A percentile compares a stretch with the other conserved stretches of the same genome.
Conservation (phyloP, 1,140 invertebrate genomes). For the Leptestheria dahalacensis region DNA sequence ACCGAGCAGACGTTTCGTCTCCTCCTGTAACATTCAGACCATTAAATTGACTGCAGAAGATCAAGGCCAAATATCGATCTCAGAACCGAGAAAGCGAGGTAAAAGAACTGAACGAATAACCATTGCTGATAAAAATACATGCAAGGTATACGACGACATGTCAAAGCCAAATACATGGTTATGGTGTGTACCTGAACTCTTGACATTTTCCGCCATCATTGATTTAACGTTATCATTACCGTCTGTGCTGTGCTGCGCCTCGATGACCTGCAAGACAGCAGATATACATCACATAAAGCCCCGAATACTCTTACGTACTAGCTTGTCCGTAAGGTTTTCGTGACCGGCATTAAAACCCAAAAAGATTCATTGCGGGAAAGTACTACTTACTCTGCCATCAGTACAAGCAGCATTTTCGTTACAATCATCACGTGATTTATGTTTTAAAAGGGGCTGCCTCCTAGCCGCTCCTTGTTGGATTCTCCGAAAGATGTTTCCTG, state of each 20-base stretch:
- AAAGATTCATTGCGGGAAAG: too few species aligned
- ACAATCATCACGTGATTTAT: background rate
- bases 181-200: background rate
- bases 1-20: conserved; percentile 23
- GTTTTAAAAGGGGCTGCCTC: background rate
- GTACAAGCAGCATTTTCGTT: background rate
- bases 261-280: conserved; percentile 5
- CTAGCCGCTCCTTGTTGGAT: background rate
- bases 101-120: too few species aligned
- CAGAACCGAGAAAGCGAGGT: conserved; percentile 4
- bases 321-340: too few species aligned
- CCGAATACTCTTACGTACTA: too few species aligned
- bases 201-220: background rate
- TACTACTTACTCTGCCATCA: conserved; percentile 2
- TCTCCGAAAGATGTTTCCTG: background rate
- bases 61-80: conserved; percentile 8
- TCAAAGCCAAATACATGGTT: too few species aligned
- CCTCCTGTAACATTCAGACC: conserved; percentile 23
- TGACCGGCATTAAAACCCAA: too few species aligned
- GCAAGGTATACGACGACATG: too few species aligned
- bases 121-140: too few species aligned
- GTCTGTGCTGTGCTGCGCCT: conserved; percentile 11
- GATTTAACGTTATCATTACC: conserved; percentile 4
- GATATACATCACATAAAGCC: too few species aligned
- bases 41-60: conserved; percentile 17